A percentile compares a stretch with the other conserved stretches of the same genome.
Conservation (phyloP, 2,797 vertebrate genomes). For the Spinus olivaceus region DNA sequence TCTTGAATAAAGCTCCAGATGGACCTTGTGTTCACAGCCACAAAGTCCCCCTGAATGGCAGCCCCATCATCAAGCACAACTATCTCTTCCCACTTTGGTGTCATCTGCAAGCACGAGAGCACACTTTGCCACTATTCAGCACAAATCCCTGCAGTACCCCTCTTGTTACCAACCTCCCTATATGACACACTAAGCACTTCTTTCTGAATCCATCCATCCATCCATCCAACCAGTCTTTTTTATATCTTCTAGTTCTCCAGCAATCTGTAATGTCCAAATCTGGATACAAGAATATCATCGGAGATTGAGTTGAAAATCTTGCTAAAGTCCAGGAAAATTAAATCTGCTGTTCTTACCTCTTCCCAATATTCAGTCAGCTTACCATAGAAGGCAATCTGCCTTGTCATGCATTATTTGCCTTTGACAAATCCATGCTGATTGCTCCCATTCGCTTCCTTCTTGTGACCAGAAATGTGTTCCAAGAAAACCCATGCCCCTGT, state of each 20-base stretch:
- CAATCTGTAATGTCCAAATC: neutral
- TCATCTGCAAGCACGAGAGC: neutral
- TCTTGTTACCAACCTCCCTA: neutral
- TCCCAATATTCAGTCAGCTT: neutral
- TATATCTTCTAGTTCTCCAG: neutral
- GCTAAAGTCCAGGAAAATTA: neutral
- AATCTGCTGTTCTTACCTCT: neutral
- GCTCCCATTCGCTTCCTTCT: neutral
- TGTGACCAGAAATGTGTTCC: neutral
- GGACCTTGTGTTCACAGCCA: neutral
- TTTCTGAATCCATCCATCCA: neutral
- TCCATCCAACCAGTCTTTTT: neutral
- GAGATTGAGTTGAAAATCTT: neutral
- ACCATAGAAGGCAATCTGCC: neutral
- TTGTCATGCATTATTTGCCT: neutral
- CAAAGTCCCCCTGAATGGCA: neutral
- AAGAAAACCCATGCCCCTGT: neutral
- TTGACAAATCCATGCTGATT: neutral
- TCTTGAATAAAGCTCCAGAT: neutral
- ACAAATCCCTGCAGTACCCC: neutral
- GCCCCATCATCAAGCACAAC: neutral
- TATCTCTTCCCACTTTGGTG: neutral
- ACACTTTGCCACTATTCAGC: neutral
- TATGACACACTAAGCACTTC: neutral
- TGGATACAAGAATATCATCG: neutral